phyloP scores from a whole-genome alignment of 2,888 invertebrate genomes.

The Criorhina ranunculi region DNA sequence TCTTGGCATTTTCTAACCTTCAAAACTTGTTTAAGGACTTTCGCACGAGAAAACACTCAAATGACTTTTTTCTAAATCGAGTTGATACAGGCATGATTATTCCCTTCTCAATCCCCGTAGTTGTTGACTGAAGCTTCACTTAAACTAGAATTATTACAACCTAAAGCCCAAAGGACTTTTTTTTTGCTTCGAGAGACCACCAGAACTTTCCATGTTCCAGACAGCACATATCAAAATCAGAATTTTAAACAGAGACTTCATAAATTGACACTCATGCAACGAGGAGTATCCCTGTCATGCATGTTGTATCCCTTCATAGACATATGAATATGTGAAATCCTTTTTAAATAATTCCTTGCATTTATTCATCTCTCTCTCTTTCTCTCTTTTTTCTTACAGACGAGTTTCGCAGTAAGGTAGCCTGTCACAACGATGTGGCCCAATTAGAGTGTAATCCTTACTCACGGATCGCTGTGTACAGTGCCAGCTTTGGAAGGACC shows the following conservation, averaged over 20 bases:
- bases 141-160: no score
- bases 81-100: no score
- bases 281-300: constrained; percentile 3
- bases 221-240: background rate
- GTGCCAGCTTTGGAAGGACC: constrained; percentile 96
- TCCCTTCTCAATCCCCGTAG: no score
- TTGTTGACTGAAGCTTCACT: no score
- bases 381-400: constrained; percentile 87
- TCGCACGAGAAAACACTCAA: no score
- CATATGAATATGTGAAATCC: constrained; percentile 15
- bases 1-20: no score
- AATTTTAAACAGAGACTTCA: constrained; percentile 38
- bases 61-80: no score
- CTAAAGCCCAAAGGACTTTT: no score
- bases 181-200: no score
- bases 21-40: no score
- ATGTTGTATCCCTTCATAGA: constrained; percentile 4
- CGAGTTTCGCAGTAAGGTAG: constrained; percentile 96
- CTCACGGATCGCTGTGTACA: constrained; percentile 95
- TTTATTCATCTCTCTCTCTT: constrained; percentile 77
- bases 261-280: constrained; percentile 51
- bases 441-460: constrained; percentile 95
- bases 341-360: constrained; percentile 39
- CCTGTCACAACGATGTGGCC: constrained; percentile 95
- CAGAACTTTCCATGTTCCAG: background rate